phyloP scores from a whole-genome alignment of 1,140 invertebrate genomes.

The Papilio glaucus region DNA sequence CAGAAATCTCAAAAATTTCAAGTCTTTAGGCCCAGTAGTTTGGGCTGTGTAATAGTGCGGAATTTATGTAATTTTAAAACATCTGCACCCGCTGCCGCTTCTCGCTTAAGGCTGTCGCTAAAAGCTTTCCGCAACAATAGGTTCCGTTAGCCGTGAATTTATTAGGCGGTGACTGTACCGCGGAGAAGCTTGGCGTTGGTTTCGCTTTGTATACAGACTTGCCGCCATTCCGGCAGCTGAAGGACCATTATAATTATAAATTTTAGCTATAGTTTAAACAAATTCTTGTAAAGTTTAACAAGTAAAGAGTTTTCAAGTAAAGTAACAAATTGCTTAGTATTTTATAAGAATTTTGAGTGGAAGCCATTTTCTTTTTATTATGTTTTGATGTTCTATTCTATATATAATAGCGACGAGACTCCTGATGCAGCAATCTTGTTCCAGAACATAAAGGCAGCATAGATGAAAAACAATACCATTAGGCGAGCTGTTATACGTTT shows the following conservation, averaged over 20 bases:
- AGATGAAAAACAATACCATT: too few relatives aligned
- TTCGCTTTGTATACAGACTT: conserved; percentile 5
- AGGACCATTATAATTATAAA: conserved; percentile 15
- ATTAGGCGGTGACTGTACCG: conserved; percentile 6
- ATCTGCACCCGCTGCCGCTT: not conserved
- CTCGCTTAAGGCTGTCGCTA: not conserved
- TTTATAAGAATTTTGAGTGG: not conserved
- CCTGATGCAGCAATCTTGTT: too few relatives aligned
- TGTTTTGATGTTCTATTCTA: not conserved
- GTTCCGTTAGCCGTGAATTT: conserved; percentile 24
- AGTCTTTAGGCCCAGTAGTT: too few relatives aligned
- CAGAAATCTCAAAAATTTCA: too few relatives aligned
- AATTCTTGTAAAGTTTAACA: not conserved
- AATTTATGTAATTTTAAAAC: too few relatives aligned
- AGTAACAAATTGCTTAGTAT: not conserved
- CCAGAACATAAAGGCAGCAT: too few relatives aligned
- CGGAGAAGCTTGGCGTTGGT: not conserved
- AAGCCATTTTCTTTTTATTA: not conserved
- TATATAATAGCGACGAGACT: too few relatives aligned
- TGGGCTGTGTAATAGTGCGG: too few relatives aligned
- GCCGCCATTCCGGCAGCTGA: not conserved
- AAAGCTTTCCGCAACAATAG: conserved; percentile 21
- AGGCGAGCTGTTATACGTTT: too few relatives aligned
- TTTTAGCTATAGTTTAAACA: conserved; percentile 1
- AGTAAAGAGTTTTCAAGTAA: not conserved